A percentile compares a stretch with the other conserved stretches of the same genome.
Evolutionary conservation across 2,888 invertebrate species (phyloP).

Genomic region (Hyposoter dolosus): DNA sequence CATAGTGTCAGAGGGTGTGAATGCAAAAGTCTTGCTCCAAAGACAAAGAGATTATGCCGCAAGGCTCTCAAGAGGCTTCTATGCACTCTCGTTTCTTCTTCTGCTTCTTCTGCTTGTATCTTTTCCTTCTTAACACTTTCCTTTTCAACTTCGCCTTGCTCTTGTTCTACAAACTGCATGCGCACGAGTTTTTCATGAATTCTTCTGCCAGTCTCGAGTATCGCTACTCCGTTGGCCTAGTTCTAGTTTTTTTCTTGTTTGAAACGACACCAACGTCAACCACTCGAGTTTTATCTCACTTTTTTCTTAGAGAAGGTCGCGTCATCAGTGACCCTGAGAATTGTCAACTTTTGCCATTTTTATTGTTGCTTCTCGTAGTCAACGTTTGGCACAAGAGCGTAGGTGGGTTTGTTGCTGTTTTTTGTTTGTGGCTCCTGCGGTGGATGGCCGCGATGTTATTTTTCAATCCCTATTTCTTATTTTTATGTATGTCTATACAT

Average conservation of each 20-base stretch:
- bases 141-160: slow-evolving; percentile 26
- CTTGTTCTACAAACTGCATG: slow-evolving; percentile 30
- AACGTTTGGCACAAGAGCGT: not conserved
- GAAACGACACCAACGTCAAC: not conserved
- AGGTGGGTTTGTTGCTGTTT: not conserved
- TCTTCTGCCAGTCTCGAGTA: slow-evolving; percentile 54
- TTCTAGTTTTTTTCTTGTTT: slow-evolving; percentile 12
- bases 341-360: slow-evolving; percentile 33
- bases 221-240: slow-evolving; percentile 55
- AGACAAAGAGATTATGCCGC: slow-evolving; percentile 53
- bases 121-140: slow-evolving; percentile 35
- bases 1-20: slow-evolving; percentile 43
- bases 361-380: slow-evolving; percentile 17
- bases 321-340: slow-evolving; percentile 41
- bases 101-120: not conserved
- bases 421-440: slow-evolving; percentile 22
- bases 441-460: slow-evolving; percentile 16
- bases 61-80: slow-evolving; percentile 32
- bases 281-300: slow-evolving; percentile 24
- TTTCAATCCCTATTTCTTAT: slow-evolving; percentile 27
- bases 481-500: not conserved
- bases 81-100: slow-evolving; percentile 44
- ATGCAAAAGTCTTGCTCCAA: slow-evolving; percentile 59
- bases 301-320: slow-evolving; percentile 44
- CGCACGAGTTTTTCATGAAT: slow-evolving; percentile 34